Evolutionary conservation across 2,888 invertebrate genomes (phyloP), one percentile per base, ranked within the genome.

Genomic region (Steinernema scapterisci): DNA sequence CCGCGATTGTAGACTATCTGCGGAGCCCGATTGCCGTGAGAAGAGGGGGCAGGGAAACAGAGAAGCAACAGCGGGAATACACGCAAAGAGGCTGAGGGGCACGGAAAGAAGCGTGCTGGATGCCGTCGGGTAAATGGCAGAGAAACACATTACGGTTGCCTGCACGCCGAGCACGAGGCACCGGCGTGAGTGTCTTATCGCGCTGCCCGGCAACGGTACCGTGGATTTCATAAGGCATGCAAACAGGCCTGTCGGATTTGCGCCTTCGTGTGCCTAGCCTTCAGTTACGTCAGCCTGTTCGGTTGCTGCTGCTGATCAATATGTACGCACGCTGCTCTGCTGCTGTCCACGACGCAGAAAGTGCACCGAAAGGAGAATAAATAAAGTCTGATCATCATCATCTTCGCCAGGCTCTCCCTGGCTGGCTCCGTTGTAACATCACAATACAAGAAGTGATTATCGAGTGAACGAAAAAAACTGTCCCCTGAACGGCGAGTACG

Each of bases 341-440:
- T 38, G 38, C 38, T 63, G 63, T 63, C 31, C 63, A 63, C 63
- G 63, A 63, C 63, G 38, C 63, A 63, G 63, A 31, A 63, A 63
- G 63, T 63, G 63, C 63, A 63, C 63, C 31, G 63, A 63, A 63
- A 63, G 31, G 31, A 63, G 63, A 63, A 63, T 63, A 63, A 63
- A 63, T 63, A 63, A 63, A 63, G 63, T 63, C 63, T 63, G 63
- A 63, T 63, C 63, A 63, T 54, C 63, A 63, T 54, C 54, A 54
- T 63, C 63, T 27, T 63, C 63, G 63, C 63, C 63, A 31, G 63
- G 27, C 38, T 38, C 63, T 27, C 31, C 16, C 23, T n/a, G 38
- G 38, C 38, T 38, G 38, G 38, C 38, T 38, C 27, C 31, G 63
- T 63, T 63, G 63, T 63, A 63, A 63, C 63, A 63, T 63, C 63